Evolutionary conservation across 2,113 vertebrate genomes (phyloP), one percentile per base, ranked within the genome.

Genomic region (Bos javanicus): DNA sequence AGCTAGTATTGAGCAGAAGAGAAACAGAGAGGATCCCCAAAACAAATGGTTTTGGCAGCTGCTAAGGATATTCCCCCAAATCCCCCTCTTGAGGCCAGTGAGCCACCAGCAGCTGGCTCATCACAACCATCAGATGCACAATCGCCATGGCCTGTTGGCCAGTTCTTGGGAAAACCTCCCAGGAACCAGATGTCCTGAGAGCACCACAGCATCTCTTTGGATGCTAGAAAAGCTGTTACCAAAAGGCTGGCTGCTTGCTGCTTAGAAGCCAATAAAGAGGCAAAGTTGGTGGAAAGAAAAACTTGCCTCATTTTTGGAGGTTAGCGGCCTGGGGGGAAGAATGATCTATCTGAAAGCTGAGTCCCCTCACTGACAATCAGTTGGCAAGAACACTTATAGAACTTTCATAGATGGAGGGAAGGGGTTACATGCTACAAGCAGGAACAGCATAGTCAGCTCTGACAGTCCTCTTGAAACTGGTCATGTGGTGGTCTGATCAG

Each of bases 91-190:
- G 46, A 30, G 46, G 16, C 28, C 46, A 81, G 5, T 30, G 16
- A 81, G 48, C 46, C 28, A 33, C 16, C 16, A 50, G 46, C 5
- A 81, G 16, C 46, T 33, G 16, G 46, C 16, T 33, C 46, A 81
- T 12, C 1, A 10, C 16, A 33, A 21, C 28, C 16, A 52, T 6
- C 46, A 17, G 28, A 3, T 30, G 9, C 16, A 12, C 39, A 43
- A 7, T 21, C 0, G 0, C 78, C 9, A 33, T 0, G 5, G 9
- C 46, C 16, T 19, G 28, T 19, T 71, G 67, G 67, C n/a, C 46
- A 48, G 10, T 30, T 12, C 46, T 81, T 6, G 10, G 5, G 78
- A 81, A 50, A 50, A 50, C 46, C 46, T 39, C 28, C 16, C 14
- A 19, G 16, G 46, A 33, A 30, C 28, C 28, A 81, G 9, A 50